These are phyloP conservation scores for Agrenia bidenticulata DNA, from an alignment of 2,888 invertebrate species.

Conservation along the genomic window DNA sequence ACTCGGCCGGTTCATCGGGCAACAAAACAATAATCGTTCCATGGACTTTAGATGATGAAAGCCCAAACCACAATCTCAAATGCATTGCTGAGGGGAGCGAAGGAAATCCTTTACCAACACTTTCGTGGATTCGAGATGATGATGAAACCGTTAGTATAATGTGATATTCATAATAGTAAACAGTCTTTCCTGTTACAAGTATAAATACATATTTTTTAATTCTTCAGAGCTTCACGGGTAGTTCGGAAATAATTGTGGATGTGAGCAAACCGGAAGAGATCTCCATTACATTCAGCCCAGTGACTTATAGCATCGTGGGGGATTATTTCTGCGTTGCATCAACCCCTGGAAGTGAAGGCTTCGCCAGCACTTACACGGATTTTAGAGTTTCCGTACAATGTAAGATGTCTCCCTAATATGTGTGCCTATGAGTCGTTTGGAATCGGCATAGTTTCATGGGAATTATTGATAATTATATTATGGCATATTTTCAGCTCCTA, in stretches of 20 bases:
- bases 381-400: neutral
- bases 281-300: neutral
- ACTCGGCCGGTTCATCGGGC: neutral
- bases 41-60: neutral
- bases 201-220: neutral
- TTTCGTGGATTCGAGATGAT: neutral
- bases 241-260: neutral
- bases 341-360: neutral
- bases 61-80: neutral
- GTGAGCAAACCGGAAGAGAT: neutral
- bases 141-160: neutral
- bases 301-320: neutral
- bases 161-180: no score
- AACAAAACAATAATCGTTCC: neutral
- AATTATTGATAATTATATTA: neutral
- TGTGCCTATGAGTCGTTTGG: no score
- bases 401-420: no score
- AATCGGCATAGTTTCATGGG: neutral
- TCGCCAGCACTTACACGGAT: neutral
- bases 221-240: neutral
- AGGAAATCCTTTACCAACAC: neutral
- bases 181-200: no score
- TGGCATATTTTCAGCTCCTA: neutral
- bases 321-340: constrained; percentile 13
- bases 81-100: neutral